Base-by-base conservation (phyloP, 2,888 invertebrate species). In the Cerceris ruficornis region DNA sequence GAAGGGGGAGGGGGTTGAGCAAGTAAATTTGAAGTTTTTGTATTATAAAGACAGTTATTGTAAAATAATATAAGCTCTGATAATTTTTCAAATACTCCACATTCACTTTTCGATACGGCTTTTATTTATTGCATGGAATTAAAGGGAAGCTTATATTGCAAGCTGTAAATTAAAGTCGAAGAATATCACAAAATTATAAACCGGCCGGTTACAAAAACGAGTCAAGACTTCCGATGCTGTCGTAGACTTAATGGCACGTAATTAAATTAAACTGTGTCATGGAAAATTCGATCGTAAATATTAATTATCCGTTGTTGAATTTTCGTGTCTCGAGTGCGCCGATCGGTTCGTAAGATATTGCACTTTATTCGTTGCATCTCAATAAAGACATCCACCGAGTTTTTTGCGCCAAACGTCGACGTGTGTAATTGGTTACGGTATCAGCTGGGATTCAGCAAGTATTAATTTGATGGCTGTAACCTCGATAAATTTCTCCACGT, bases 391-490 rank as follows among this genome's bases (percentile, higher is more conserved):
- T 41, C 9, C n/a, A 7, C 15, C 59, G 42, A 7, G 65, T 41
- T 39, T 13, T 65, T 46, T 57, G 46, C 60, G 57, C n/a, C n/a
- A 71, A 65, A 65, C 14, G 9, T 50, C n/a, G 58, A 57, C 58
- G 14, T 60, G 50, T 42, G 61, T 71, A 75, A 75, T 69, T 69
- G 52, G 69, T 13, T 6, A 17, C 60, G 54, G 14, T 52, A 67
- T 28, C 46, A 60, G 9, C 39, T 6, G 57, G 42, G n/a, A 43
- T 52, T 15, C 69, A 46, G 52, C 8, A 42, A 57, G 58, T 75
- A 52, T 77, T 70, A 70, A 75, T 77, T 67, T 54, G 59, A 75
- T 57, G 59, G 52, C 58, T 41, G 67, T 65, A 72, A 68, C 64
- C 68, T 60, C 67, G 76, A 75, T 69, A 54, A 43, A 61, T 77